These are phyloP conservation scores for Drosophila tani DNA, from an alignment of 1,140 invertebrate species.

Conservation along the genomic window DNA sequence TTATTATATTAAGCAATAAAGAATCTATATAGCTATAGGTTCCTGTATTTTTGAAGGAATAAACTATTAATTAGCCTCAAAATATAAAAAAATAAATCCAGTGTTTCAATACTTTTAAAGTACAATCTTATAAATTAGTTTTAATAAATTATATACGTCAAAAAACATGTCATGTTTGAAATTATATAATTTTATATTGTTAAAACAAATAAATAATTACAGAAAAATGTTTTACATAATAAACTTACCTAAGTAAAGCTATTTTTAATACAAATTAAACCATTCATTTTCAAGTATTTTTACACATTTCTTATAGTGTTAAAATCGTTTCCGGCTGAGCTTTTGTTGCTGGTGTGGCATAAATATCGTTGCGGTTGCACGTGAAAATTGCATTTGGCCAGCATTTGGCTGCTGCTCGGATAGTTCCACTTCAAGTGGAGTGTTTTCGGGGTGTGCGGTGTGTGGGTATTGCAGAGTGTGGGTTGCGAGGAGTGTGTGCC, in stretches of 20 bases:
- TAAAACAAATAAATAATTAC: not conserved
- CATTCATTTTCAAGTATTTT: rapidly evolving
- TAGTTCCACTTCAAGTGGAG: slow-evolving; percentile 42
- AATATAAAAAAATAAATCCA: too few relatives aligned
- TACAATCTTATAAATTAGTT: too few relatives aligned
- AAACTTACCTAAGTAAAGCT: rapidly evolving
- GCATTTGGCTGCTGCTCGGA: slow-evolving; percentile 52
- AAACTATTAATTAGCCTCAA: too few relatives aligned
- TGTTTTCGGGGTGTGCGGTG: slow-evolving; percentile 19
- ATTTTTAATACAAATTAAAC: too few relatives aligned
- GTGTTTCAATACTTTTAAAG: too few relatives aligned
- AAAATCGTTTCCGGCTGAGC: slow-evolving; percentile 50
- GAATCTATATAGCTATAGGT: too few relatives aligned
- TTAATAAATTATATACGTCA: too few relatives aligned
- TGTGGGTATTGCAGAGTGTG: slow-evolving; percentile 17
- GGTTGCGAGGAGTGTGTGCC: slow-evolving; percentile 9
- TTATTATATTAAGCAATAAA: too few relatives aligned
- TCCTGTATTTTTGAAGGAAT: too few relatives aligned
- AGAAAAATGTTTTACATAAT: too few relatives aligned
- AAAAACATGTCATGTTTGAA: not conserved
- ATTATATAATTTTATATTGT: not conserved
- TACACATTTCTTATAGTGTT: slow-evolving; percentile 26
- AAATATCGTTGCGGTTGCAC: slow-evolving; percentile 83
- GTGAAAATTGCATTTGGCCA: slow-evolving; percentile 82
- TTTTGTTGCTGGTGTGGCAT: slow-evolving; percentile 78